Percentiles rank a stretch among this genome's conserved stretches.
Evolutionary conservation across 2,888 invertebrate species (phyloP).

Genomic region (Sturmia bella): DNA sequence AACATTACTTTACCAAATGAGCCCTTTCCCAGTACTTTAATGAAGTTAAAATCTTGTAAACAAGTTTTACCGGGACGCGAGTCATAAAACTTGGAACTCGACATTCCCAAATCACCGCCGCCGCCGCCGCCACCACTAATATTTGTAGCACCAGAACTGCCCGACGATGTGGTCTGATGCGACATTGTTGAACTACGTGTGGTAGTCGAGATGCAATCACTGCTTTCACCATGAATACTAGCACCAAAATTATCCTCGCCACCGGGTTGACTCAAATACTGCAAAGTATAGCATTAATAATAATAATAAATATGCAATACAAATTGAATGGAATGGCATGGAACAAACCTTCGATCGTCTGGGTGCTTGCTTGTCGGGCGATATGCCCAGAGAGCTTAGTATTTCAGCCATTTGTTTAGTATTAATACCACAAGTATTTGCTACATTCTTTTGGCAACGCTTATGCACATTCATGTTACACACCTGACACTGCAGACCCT

Average conservation of each 20-base stretch:
- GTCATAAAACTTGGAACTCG: constrained; percentile 77
- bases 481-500: constrained; percentile 98
- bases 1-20: constrained; percentile 99
- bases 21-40: constrained; percentile 99
- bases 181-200: constrained; percentile 76
- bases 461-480: constrained; percentile 99
- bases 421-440: constrained; percentile 99
- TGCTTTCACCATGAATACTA: constrained; percentile 79
- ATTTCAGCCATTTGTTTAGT: constrained; percentile 98
- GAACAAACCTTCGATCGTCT: constrained; percentile 84
- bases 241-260: constrained; percentile 82
- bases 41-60: constrained; percentile 95
- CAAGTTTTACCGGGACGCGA: constrained; percentile 84
- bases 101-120: constrained; percentile 72
- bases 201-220: constrained; percentile 75
- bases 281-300: constrained; percentile 32
- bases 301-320: no score
- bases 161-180: constrained; percentile 76
- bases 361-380: constrained; percentile 90
- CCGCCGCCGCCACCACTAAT: constrained; percentile 74
- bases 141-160: constrained; percentile 62
- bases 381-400: constrained; percentile 94
- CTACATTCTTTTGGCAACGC: constrained; percentile 99
- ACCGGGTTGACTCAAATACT: constrained; percentile 81
- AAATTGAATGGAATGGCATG: neutral